These are phyloP conservation scores for Eupithecia subfuscata DNA, from an alignment of 2,888 invertebrate genomes.

Conservation along the genomic window DNA sequence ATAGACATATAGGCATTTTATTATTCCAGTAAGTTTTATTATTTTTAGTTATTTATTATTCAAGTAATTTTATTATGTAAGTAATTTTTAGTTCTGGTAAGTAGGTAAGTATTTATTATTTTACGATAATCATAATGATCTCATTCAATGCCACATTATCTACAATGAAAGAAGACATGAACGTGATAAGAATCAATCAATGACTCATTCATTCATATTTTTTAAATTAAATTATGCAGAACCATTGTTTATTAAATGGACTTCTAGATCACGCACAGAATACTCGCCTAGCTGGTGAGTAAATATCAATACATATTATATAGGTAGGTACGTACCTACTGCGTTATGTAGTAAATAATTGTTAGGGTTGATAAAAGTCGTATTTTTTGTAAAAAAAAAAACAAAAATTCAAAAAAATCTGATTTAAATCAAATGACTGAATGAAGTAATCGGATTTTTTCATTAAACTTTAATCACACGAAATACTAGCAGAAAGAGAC, in stretches of 20 bases:
- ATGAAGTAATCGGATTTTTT: no score
- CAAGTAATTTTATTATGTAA: neutral
- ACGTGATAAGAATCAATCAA: constrained; percentile 49
- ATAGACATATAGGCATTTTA: no score
- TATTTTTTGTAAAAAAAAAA: no score
- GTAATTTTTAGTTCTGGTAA: neutral
- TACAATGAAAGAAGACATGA: neutral
- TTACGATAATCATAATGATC: neutral
- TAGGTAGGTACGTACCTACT: no score
- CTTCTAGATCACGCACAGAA: constrained; percentile 1
- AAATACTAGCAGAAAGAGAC: no score
- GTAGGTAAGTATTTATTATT: neutral
- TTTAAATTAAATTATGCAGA: constrained; percentile 19
- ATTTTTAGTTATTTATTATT: neutral
- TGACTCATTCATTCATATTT: constrained; percentile 27
- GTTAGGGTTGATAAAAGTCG: no score
- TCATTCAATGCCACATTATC: constrained; percentile 2
- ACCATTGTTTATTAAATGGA: constrained; percentile 3
- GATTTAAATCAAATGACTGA: no score
- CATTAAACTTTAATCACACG: no score
- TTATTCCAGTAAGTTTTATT: neutral
- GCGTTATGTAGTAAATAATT: no score
- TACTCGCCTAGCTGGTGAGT: neutral
- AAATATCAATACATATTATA: no score
- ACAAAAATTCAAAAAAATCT: no score